These are phyloP conservation scores for Drosophila barbarae DNA, from an alignment of 2,888 invertebrate species.

Conservation along the genomic window DNA sequence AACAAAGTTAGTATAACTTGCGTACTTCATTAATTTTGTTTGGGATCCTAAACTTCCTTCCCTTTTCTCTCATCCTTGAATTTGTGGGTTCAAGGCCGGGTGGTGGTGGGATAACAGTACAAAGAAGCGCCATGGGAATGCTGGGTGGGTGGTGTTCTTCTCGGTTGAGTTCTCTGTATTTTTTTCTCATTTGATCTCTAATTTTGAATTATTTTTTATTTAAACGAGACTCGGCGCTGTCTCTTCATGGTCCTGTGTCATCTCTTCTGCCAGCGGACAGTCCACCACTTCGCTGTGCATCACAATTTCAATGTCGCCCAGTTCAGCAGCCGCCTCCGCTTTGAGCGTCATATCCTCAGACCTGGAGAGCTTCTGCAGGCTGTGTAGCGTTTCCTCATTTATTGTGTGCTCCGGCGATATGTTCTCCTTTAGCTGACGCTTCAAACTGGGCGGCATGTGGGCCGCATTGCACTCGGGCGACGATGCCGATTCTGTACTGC, in stretches of 20 bases:
- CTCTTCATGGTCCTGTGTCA: slow-evolving; percentile 46
- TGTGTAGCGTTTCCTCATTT: slow-evolving; percentile 74
- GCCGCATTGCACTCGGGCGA: slow-evolving; percentile 74
- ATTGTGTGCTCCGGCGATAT: slow-evolving; percentile 84
- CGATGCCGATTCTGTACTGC: slow-evolving; percentile 47
- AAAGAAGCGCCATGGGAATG: slow-evolving; percentile 52
- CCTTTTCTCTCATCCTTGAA: slow-evolving; percentile 19
- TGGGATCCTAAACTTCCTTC: slow-evolving; percentile 20
- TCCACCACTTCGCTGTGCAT: slow-evolving; percentile 63
- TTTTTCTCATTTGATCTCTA: not conserved
- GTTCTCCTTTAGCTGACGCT: slow-evolving; percentile 83
- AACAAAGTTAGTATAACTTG: slow-evolving; percentile 61
- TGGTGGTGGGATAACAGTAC: slow-evolving; percentile 36
- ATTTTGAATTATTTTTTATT: slow-evolving; percentile 5
- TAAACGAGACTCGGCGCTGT: slow-evolving; percentile 42
- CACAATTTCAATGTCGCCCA: slow-evolving; percentile 65
- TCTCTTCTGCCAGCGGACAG: slow-evolving; percentile 48
- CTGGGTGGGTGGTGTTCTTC: slow-evolving; percentile 59
- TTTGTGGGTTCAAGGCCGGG: slow-evolving; percentile 34
- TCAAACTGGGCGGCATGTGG: slow-evolving; percentile 82
- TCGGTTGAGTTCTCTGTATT: slow-evolving; percentile 32
- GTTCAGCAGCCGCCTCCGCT: slow-evolving; percentile 51
- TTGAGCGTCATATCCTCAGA: slow-evolving; percentile 51
- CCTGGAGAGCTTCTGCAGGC: slow-evolving; percentile 71
- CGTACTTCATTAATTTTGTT: slow-evolving; percentile 54